Evolutionary conservation across 2,797 vertebrate species (phyloP), one percentile per base, ranked within the genome.

Genomic region (Crax fasciolata): DNA sequence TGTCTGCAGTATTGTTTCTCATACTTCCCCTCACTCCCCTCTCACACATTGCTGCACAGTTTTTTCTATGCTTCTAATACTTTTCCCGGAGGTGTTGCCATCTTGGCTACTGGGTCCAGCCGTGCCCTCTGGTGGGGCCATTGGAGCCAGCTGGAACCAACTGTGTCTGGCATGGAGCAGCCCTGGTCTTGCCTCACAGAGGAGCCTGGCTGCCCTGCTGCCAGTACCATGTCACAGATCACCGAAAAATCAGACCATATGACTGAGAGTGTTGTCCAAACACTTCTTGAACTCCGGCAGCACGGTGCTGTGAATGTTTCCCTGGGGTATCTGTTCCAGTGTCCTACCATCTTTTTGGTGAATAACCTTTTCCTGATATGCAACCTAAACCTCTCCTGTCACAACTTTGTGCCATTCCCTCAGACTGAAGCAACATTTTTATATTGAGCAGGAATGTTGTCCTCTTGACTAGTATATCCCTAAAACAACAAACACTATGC

Each of bases 31-130:
- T 44, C 8, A 13, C 8, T 73, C 18, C 27, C 43, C 10, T 54
- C 23, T 39, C 52, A 41, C 24, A n/a, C 32, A 28, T 27, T 80
- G 58, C 39, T 39, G 15, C 16, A 19, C 13, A 23, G 17, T 35
- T 7, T 13, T 51, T 58, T 66, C 20, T 44, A 23, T 3, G 49
- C 48, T 24, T 72, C 18, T 46, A 25, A 49, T 3, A 6, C 0
- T 0, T 48, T 10, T 30, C 5, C 13, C 13, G 0, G 0, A 1
- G 1, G 13, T 0, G 1, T 13, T 43, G 1, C 5, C 0, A 0
- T 3, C 4, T 1, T 0, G 1, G 3, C 52, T 2, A 1, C 0
- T 3, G 55, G 25, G 28, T 49, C 13, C 15, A 35, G 25, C 52
- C 0, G 0, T 1, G 3, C 74, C 48, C 35, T 35, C 35, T 35